These are phyloP conservation scores for Dromococcyx pavoninus DNA, from an alignment of 2,797 vertebrate genomes.

Conservation along the genomic window DNA sequence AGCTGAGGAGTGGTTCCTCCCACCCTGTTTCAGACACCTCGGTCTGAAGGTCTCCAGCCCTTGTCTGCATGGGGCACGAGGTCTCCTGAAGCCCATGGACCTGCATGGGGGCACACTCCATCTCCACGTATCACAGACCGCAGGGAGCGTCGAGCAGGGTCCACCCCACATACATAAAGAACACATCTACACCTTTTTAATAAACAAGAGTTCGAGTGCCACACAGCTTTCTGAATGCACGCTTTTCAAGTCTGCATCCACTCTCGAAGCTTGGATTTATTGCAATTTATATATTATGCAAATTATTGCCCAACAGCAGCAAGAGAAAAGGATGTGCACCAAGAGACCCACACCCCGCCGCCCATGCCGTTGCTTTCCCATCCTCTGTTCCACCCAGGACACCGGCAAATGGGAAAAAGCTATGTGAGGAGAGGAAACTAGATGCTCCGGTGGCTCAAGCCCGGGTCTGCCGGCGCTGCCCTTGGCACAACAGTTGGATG, in stretches of 20 bases:
- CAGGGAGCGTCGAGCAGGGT: neutral
- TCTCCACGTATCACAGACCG: neutral
- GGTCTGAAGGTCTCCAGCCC: neutral
- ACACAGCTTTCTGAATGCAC: neutral
- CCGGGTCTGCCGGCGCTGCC: neutral
- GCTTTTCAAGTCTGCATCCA: neutral
- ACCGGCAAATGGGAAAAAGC: neutral
- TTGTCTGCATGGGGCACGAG: neutral
- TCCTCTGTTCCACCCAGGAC: neutral
- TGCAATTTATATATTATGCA: neutral
- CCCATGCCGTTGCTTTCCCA: neutral
- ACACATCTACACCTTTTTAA: neutral
- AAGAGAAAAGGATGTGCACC: neutral
- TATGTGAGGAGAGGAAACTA: neutral
- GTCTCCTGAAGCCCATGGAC: neutral
- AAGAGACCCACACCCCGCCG: neutral
- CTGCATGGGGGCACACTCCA: accelerated
- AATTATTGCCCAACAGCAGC: neutral
- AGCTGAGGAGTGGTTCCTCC: neutral
- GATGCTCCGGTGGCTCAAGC: neutral
- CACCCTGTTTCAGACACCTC: neutral
- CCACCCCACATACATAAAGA: neutral
- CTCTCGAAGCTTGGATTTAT: neutral
- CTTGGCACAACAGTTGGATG: constrained; percentile 20
- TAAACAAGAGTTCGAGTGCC: neutral